phyloP scores from a whole-genome alignment of 2,888 invertebrate species.

The Oligia latruncula region DNA sequence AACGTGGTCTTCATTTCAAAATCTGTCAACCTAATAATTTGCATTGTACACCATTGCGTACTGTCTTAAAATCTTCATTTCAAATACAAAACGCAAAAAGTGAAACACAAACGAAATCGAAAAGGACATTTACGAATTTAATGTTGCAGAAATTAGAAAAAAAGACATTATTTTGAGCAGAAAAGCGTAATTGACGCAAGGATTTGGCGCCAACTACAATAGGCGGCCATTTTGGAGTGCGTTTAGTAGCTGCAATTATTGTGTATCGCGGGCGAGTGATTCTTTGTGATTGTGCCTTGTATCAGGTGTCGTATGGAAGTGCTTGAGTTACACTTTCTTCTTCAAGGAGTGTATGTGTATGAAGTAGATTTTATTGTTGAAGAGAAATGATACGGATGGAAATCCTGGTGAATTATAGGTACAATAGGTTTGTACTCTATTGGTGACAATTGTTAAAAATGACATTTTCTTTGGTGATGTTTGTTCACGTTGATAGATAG shows the following conservation, averaged over 20 bases:
- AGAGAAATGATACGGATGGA: conserved; percentile 25
- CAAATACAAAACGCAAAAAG: conserved; percentile 50
- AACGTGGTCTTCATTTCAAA: conserved; percentile 39
- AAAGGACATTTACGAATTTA: conserved; percentile 56
- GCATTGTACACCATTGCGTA: conserved; percentile 29
- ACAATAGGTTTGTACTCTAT: neutral
- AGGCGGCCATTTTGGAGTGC: conserved; percentile 53
- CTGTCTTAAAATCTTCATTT: conserved; percentile 23
- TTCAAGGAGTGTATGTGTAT: conserved; percentile 13
- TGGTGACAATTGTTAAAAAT: neutral
- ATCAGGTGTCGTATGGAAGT: conserved; percentile 55
- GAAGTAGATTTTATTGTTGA: conserved; percentile 26
- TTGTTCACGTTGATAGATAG: neutral
- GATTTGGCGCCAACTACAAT: conserved; percentile 67
- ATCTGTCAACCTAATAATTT: conserved; percentile 51
- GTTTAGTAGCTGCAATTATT: conserved; percentile 62
- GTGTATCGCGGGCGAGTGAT: conserved; percentile 48
- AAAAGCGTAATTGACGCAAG: conserved; percentile 63
- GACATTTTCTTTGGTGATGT: neutral
- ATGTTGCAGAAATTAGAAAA: conserved; percentile 62
- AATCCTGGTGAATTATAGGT: neutral
- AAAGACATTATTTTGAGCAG: conserved; percentile 50
- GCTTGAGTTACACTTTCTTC: conserved; percentile 62
- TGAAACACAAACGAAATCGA: conserved; percentile 59
- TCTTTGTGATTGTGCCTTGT: conserved; percentile 44